Conservation (phyloP, 2,888 invertebrate genomes). For the Andrena haemorrhoa region DNA sequence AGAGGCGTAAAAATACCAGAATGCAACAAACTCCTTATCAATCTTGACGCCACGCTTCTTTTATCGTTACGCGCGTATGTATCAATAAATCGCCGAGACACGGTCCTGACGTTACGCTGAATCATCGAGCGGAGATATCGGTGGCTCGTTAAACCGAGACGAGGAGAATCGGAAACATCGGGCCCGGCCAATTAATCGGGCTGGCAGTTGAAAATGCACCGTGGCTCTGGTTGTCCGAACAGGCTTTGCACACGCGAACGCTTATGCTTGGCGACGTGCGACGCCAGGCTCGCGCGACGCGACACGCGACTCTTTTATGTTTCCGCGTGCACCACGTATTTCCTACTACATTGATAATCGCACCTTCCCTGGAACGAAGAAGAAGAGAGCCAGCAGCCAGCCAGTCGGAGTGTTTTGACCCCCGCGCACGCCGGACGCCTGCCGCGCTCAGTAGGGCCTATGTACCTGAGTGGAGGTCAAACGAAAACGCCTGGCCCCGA, state of each 20-base stretch:
- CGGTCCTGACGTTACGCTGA: conserved; percentile 11
- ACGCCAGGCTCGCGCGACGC: conserved; percentile 55
- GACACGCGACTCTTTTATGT: conserved; percentile 62
- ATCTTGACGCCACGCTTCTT: not conserved
- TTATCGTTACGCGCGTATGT: not conserved
- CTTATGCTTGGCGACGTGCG: conserved; percentile 50
- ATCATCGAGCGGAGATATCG: conserved; percentile 10
- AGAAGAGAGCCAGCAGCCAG: not conserved
- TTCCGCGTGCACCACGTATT: conserved; percentile 63
- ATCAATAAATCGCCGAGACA: not conserved
- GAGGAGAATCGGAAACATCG: conserved; percentile 7
- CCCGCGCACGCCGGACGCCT: conserved; percentile 43
- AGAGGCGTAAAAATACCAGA: not conserved
- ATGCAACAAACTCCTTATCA: conserved; percentile 1
- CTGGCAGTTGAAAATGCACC: conserved; percentile 38
- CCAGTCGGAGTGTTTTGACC: conserved; percentile 49
- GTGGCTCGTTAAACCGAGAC: not conserved
- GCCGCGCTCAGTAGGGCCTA: conserved; percentile 63
- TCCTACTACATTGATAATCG: conserved; percentile 61
- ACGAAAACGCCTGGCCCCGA: conserved; percentile 85
- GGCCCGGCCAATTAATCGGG: conserved; percentile 23
- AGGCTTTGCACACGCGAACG: conserved; percentile 39
- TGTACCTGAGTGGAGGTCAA: conserved; percentile 85
- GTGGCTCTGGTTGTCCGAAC: conserved; percentile 15
- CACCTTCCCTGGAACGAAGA: conserved; percentile 46